These are phyloP conservation scores for Merluccius polli DNA, from an alignment of 2,797 vertebrate species.

Conservation along the genomic window DNA sequence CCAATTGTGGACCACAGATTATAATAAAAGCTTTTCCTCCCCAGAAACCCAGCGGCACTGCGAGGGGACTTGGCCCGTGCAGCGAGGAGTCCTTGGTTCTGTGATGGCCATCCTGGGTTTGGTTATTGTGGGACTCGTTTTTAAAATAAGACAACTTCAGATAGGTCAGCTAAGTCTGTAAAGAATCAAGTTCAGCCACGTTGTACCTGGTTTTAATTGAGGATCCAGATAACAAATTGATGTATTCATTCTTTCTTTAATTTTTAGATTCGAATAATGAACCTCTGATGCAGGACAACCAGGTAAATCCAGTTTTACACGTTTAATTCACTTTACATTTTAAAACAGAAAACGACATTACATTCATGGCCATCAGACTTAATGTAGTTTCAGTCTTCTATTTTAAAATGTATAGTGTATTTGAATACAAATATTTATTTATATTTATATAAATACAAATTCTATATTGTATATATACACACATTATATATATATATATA, in stretches of 20 bases:
- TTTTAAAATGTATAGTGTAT: not conserved
- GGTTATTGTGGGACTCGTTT: not conserved
- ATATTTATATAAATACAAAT: not conserved
- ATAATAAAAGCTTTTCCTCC: not conserved
- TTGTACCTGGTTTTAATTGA: not conserved
- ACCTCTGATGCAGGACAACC: not conserved
- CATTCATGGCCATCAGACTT: no score
- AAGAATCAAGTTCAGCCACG: not conserved
- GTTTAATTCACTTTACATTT: not conserved
- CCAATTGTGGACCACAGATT: not conserved
- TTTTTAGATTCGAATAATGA: not conserved
- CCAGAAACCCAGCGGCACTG: not conserved
- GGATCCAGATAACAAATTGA: not conserved
- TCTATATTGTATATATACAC: constrained; percentile 6
- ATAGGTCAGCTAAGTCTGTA: not conserved
- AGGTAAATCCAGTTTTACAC: not conserved
- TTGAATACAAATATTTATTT: not conserved
- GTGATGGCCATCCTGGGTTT: not conserved
- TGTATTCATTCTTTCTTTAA: not conserved
- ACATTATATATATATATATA: not conserved
- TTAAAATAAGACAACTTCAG: not conserved
- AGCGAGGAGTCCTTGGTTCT: not conserved
- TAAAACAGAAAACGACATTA: no score
- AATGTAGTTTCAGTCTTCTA: no score
- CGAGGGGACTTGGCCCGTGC: not conserved